Evolutionary conservation across 2,113 vertebrate species (phyloP), one percentile per base, ranked within the genome.

Genomic region (Mustela lutreola): DNA sequence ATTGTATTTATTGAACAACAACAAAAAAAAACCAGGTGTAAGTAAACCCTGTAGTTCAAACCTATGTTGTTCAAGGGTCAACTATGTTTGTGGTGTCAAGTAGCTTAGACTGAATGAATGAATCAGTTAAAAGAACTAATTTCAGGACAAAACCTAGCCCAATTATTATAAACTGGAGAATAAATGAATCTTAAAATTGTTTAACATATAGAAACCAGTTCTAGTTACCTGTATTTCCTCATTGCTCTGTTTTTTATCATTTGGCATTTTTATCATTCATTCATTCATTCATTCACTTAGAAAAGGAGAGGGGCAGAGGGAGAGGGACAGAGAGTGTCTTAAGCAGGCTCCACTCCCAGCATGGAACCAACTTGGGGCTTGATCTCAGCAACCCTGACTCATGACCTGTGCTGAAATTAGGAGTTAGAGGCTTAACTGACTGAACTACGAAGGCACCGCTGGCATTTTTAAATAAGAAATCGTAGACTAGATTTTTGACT

Each of bases 61-160:
- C 42, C 73, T 4, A 5, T 76, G 42, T 76, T 28, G 73, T 76
- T 76, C 42, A 28, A 16, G 7, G 24, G 42, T 48, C 73, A 76
- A 9, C 39, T 76, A 12, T 39, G 70, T 42, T 0, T 45, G 22
- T 50, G 45, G 33, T 87, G 10, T 84, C 24, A 65, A 3, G 28
- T 62, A 53, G 15, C 28, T 94, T 95, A 84, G 53, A 50, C 48
- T 50, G 48, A 50, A 50, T 42, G 39, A 89, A 62, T 56, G 80
- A 75, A 58, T 45, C 21, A 48, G 48, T 87, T 94, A 95, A 45
- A 95, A 86, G 58, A 58, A 94, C 22, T 50, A 63, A 73, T 63
- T 93, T 14, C 33, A 71, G 21, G 48, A 16, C 58, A 65, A 58
- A n/a, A 83, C 75, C 62, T 21, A 82, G 88, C 65, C 26, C 24